Evolutionary conservation across 2,113 vertebrate species (phyloP), one percentile per base, ranked within the genome.

Genomic region (Myiopsitta monachus): DNA sequence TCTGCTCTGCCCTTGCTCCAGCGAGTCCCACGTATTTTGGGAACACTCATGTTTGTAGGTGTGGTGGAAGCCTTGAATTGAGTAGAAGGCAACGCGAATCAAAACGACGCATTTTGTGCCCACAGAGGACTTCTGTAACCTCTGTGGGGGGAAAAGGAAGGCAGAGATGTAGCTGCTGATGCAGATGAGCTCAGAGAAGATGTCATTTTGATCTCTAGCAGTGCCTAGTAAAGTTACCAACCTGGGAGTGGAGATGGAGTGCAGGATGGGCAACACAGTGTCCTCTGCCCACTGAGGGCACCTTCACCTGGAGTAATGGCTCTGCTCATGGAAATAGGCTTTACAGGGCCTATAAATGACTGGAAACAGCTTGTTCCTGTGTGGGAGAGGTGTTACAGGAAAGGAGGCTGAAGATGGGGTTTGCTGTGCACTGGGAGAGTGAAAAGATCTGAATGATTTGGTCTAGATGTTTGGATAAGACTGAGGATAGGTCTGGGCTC

Each of bases 221-320:
- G 52, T 0, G 1, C 36, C 83, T 26, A n/a, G 67, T 23, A 55
- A 78, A 27, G 63, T 41, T 55, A 2, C 41, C 24, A 54, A 70
- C 18, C 8, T 10, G 67, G 39, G 77, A 88, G 69, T 18, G 72
- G 55, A 11, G 38, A 39, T 2, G 2, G 75, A 49, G 61, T 33
- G 18, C 4, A 26, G 44, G 43, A 19, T 11, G 16, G 41, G 33
- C 14, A 84, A 6, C 13, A 18, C 14, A 7, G 49, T 17, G 44
- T 23, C 22, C 30, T 88, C 44, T 28, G 0, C 38, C 10, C 36
- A 23, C 17, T 0, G 0, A 67, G 27, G 43, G 36, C 41, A 41
- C 31, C 39, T 36, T 52, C 47, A 46, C 27, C n/a, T 67, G 33
- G 36, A 76, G 5, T 33, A 22, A 24, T 36, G 21, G 6, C 33